These are phyloP conservation scores for Archegozetes longisetosus DNA, from an alignment of 1,140 invertebrate species.

Conservation along the genomic window DNA sequence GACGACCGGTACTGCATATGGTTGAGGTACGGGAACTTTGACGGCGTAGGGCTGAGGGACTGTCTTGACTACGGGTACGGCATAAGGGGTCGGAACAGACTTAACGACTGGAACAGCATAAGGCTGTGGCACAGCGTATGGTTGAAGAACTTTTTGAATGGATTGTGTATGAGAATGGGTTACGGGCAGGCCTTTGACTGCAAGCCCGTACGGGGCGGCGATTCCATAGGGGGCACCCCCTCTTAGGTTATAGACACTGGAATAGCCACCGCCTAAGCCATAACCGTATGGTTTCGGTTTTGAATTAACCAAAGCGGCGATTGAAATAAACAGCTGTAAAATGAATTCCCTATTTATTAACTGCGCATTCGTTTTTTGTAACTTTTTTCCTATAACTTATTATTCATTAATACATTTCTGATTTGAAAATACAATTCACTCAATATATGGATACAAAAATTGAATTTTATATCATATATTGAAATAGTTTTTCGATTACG, in stretches of 20 bases:
- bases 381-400: too few species aligned
- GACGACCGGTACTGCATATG: background rate
- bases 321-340: background rate
- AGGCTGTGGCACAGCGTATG: background rate
- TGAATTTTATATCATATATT: too few species aligned
- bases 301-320: too few species aligned
- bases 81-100: background rate
- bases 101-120: background rate
- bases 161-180: background rate
- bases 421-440: too few species aligned
- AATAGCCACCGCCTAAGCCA: background rate
- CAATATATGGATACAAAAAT: too few species aligned
- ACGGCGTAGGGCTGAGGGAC: background rate
- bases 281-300: too few species aligned
- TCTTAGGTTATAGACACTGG: background rate
- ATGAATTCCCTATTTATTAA: too few species aligned
- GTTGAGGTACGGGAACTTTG: background rate
- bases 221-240: background rate
- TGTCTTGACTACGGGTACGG: background rate
- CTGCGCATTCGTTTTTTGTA: too few species aligned
- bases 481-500: too few species aligned
- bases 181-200: background rate
- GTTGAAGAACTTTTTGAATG: slow-evolving; percentile 4
- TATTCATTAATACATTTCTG: too few species aligned
- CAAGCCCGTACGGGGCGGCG: too few species aligned